phyloP scores from a whole-genome alignment of 1,140 invertebrate genomes.

The Zophobas atratus region DNA sequence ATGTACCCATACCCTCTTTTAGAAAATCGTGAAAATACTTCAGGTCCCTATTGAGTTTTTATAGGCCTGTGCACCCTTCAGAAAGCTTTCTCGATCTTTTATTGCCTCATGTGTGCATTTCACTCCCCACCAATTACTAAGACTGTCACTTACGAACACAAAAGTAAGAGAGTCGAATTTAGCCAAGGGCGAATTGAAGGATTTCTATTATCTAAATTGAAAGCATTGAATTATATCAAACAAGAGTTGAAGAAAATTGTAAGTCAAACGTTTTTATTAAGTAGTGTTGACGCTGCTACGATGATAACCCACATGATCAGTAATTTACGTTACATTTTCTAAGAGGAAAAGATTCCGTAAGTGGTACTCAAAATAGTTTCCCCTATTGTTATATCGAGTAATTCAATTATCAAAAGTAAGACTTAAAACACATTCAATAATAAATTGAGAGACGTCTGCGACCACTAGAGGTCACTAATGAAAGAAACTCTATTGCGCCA shows the following conservation, averaged over 20 bases:
- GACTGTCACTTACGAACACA: conserved; percentile 7
- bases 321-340: conserved; percentile 25
- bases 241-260: too few relatives aligned
- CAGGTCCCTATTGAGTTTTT: conserved; percentile 24
- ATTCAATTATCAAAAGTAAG: conserved; percentile 3
- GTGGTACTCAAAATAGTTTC: conserved; percentile 28
- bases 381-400: neutral
- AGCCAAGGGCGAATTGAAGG: neutral
- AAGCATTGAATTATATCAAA: neutral
- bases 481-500: conserved; percentile 7
- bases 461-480: neutral
- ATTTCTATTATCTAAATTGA: neutral
- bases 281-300: neutral
- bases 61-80: conserved; percentile 8
- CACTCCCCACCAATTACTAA: conserved; percentile 39
- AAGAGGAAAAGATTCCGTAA: conserved; percentile 9
- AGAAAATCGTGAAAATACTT: conserved; percentile 34
- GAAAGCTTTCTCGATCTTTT: conserved; percentile 23
- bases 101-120: conserved; percentile 43
- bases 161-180: conserved; percentile 2
- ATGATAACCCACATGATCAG: conserved; percentile 20
- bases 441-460: neutral
- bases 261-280: too few relatives aligned
- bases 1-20: neutral
- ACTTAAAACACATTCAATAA: neutral